Base-by-base conservation (phyloP, 2,113 vertebrate genomes). In the Epinephelus fuscoguttatus region DNA sequence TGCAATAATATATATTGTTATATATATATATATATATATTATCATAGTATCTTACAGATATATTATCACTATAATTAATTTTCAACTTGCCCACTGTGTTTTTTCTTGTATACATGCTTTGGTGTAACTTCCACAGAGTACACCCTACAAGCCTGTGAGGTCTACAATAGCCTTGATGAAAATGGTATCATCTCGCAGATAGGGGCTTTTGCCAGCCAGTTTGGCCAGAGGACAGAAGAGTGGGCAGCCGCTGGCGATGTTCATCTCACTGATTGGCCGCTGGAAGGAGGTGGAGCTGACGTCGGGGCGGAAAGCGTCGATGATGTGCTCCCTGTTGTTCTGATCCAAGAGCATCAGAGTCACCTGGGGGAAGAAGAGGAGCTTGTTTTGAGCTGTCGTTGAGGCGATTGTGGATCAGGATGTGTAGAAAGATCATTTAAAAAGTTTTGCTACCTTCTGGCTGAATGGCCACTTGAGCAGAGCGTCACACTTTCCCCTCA, bases 101-200 rank as follows among this genome's bases (percentile, higher is more conserved):
- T 63, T 49, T 52, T 45, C 2, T 12, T 2, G 11, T 50, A 4
- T 19, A 13, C 3, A 3, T 90, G 84, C 56, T 37, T 67, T 56
- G 62, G 74, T 77, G 50, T 14, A 70, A 23, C 91, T 93, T 94
- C 92, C 92, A 92, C 91, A 92, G 89, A 64, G 21, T 50, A 70
- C 86, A 88, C 81, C 77, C 90, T 92, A 97, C 78, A 98, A 96
- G 83, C 97, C 97, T 0, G 98, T 97, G 70, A 97, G 95, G 87
- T 99, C 98, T 64, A 99, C 98, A 4, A 99, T 98, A 86, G 97
- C 98, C 94, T 99, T 99, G 91, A 99, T 97, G 91, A 98, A 99
- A 82, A 99, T 96, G 25, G 96, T 96, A 2, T 99, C 97, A 1
- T 99, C 98, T 0, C 96, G 96, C 70, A 97, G 94, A 30, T 99